Evolutionary conservation across 2,888 invertebrate species (phyloP).

Genomic region (Thymelicus lineola): DNA sequence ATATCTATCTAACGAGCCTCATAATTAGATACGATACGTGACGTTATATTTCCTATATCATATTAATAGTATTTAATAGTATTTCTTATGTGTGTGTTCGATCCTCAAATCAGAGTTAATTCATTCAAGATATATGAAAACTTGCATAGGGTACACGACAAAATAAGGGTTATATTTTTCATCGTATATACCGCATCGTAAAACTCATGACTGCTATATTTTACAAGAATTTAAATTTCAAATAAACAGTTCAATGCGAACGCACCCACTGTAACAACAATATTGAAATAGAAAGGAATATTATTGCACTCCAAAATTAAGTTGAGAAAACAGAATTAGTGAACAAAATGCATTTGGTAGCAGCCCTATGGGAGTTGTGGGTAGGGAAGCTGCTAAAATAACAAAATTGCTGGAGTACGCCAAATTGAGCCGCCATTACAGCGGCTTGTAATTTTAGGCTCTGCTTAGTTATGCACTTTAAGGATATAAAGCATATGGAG

Average conservation of each 20-base stretch:
- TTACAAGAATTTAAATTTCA: background rate
- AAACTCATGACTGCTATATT: background rate
- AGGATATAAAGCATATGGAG: too few relatives aligned
- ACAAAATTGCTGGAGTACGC: constrained; percentile 39
- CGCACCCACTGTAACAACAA: background rate
- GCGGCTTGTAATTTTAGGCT: constrained; percentile 39
- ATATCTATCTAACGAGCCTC: too few relatives aligned
- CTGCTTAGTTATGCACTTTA: constrained; percentile 1
- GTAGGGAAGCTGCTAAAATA: constrained; percentile 47
- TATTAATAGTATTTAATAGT: too few relatives aligned
- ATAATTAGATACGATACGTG: too few relatives aligned
- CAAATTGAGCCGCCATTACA: constrained; percentile 39
- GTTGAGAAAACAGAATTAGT: constrained; percentile 57
- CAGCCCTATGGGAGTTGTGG: constrained; percentile 50
- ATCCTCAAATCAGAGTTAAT: too few relatives aligned
- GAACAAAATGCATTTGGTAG: constrained; percentile 58
- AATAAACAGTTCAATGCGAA: background rate
- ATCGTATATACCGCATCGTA: background rate
- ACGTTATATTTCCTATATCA: too few relatives aligned
- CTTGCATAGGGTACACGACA: too few relatives aligned
- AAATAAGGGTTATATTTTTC: background rate
- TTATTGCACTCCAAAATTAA: constrained; percentile 50
- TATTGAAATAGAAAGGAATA: constrained; percentile 35
- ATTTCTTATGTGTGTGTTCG: too few relatives aligned
- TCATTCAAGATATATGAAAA: too few relatives aligned